phyloP scores from a whole-genome alignment of 2,113 vertebrate species.

The Ictalurus furcatus region DNA sequence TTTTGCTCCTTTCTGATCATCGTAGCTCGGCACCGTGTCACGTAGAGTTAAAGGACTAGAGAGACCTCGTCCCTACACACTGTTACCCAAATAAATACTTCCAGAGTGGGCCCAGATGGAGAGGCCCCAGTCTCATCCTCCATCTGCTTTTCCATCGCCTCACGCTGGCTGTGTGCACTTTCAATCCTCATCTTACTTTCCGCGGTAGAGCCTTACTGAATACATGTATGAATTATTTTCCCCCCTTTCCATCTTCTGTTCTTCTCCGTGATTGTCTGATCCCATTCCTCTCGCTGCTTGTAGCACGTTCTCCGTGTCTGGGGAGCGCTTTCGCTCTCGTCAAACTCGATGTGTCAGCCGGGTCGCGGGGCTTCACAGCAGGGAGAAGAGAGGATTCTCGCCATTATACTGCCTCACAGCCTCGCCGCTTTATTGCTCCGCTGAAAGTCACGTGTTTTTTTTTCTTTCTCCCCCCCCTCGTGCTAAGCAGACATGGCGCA shows the following conservation, averaged over 20 bases:
- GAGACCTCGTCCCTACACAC: neutral
- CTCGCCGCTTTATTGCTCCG: neutral
- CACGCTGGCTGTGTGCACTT: slow-evolving; percentile 8
- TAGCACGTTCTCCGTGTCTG: slow-evolving; percentile 11
- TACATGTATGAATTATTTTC: slow-evolving; percentile 4
- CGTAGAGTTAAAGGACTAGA: neutral
- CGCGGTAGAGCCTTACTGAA: neutral
- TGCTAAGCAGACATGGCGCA: slow-evolving; percentile 8
- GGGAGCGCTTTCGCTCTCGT: slow-evolving; percentile 35
- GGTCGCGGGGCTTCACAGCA: slow-evolving; percentile 50
- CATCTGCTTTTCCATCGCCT: slow-evolving; percentile 33
- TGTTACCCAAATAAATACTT: slow-evolving; percentile 26
- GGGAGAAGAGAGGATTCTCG: slow-evolving; percentile 30
- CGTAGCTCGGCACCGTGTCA: no score
- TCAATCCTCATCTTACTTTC: slow-evolving; percentile 4
- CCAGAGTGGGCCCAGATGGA: slow-evolving; percentile 27
- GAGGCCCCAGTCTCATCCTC: slow-evolving; percentile 18
- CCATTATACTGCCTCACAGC: slow-evolving; percentile 11
- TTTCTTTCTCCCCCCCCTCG: no score
- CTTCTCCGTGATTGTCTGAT: slow-evolving; percentile 10
- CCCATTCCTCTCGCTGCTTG: neutral
- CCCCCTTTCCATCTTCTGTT: neutral
- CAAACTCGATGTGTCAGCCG: slow-evolving; percentile 49
- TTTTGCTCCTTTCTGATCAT: neutral
- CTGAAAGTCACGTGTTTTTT: slow-evolving; percentile 11